Percentiles rank a stretch among this genome's conserved stretches.
Conservation (phyloP, 2,797 vertebrate genomes). For the Perdix hodgsoniae region DNA sequence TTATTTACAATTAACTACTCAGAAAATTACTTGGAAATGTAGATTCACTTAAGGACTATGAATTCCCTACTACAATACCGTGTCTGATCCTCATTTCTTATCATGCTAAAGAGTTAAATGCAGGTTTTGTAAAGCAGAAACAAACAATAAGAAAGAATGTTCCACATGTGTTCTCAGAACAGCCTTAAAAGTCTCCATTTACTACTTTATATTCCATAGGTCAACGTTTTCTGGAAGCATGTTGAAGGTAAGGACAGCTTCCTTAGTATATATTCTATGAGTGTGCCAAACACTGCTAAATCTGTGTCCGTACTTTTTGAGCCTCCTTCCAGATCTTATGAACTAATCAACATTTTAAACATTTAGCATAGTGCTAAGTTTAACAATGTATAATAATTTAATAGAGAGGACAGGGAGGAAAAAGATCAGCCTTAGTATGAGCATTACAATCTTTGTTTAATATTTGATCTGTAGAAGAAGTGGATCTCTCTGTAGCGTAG, state of each 20-base stretch:
- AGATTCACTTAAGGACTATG: not conserved
- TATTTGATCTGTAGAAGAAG: not conserved
- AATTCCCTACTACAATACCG: not conserved
- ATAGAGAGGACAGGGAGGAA: not conserved
- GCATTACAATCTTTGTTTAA: not conserved
- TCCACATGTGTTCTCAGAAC: not conserved
- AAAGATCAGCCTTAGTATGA: not conserved
- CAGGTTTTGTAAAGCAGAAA: not conserved
- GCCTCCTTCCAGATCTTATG: not conserved
- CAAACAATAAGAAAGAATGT: not conserved
- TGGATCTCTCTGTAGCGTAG: not conserved
- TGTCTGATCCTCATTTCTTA: not conserved
- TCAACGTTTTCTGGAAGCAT: not conserved
- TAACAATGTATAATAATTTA: not conserved
- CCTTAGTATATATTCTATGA: not conserved
- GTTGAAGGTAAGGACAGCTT: not conserved
- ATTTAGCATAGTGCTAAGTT: not conserved
- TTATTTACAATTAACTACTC: slow-evolving; percentile 24
- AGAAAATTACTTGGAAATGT: slow-evolving; percentile 41
- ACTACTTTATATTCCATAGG: not conserved
- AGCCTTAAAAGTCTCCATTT: not conserved
- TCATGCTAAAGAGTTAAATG: not conserved
- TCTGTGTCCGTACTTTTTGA: not conserved
- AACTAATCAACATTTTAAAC: not conserved
- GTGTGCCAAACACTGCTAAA: fast-evolving